Evolutionary conservation across 2,113 vertebrate species (phyloP), one percentile per base, ranked within the genome.

Genomic region (Centropristis striata): DNA sequence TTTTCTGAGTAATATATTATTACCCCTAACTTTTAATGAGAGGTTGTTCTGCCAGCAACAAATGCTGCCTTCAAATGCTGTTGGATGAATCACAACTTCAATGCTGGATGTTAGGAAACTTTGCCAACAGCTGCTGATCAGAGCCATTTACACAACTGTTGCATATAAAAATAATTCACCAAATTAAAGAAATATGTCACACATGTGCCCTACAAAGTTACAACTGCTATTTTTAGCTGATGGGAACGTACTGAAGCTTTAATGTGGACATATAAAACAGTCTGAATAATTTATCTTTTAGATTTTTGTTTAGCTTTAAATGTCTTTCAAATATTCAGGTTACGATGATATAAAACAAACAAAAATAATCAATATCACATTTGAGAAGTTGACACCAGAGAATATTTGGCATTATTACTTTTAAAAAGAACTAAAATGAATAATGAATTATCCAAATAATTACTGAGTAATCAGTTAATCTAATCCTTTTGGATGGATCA

Each of bases 121-220:
- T 47, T 78, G 44, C 76, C 32, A 80, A 28, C 61, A 67, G 75
- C 75, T 64, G 70, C 54, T 64, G 50, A 10, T 60, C 51, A 78
- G 39, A 73, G 23, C 20, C 9, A 53, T 70, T 68, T 20, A 14
- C 50, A 72, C 57, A 76, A 57, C 51, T 64, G 63, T 60, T 39
- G 27, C 4, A 25, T 27, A 47, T 13, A 55, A 28, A 60, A 71
- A 47, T n/a, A 57, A 9, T 20, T 2, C n/a, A 42, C 10, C 1
- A 21, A 4, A 55, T 32, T 44, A 36, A 50, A 51, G 20, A n/a
- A 49, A 9, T 15, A 4, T 32, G 41, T 23, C 9, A 12, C 21
- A 75, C 8, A 27, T 63, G 49, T 47, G n/a, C 5, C 39, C 49
- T 6, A 20, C 6, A 60, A 39, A 14, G 58, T 59, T 39, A 42